Evolutionary conservation across 2,888 invertebrate species (phyloP).

Genomic region (Drosophila leonis): DNA sequence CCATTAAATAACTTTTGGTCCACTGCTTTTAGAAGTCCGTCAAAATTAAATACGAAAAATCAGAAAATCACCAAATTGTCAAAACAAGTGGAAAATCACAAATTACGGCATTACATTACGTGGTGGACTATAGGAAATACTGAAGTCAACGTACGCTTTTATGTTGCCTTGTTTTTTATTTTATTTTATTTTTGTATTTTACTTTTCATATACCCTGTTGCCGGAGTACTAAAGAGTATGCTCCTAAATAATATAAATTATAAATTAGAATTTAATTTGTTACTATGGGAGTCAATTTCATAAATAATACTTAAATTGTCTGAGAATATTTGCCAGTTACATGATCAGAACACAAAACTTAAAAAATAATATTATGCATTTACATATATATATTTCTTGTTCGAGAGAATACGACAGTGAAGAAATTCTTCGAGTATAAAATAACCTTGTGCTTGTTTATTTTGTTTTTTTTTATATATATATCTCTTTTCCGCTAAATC

Average conservation of each 20-base stretch:
- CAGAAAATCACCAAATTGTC: conserved; percentile 72
- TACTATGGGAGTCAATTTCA: not conserved
- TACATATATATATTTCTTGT: not conserved
- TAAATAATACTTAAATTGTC: not conserved
- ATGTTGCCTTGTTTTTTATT: conserved; percentile 5
- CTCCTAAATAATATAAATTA: not conserved
- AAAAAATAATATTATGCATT: not conserved
- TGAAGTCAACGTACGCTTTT: conserved; percentile 45
- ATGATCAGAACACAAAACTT: not conserved
- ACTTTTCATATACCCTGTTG: conserved; percentile 3
- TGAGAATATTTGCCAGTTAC: not conserved
- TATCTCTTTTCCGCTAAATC: conserved; percentile 19
- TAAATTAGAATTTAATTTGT: not conserved
- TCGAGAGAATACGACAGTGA: not conserved
- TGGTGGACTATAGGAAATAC: conserved; percentile 40
- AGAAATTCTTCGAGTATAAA: not conserved
- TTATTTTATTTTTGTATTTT: conserved; percentile 4
- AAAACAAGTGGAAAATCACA: conserved; percentile 78
- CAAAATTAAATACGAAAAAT: conserved; percentile 64
- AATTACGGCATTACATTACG: conserved; percentile 63
- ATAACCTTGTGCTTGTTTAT: conserved; percentile 4
- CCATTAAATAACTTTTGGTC: conserved; percentile 75
- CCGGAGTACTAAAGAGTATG: not conserved
- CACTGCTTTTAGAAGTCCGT: conserved; percentile 60
- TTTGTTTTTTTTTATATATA: conserved; percentile 10